Conservation (phyloP, 2,113 vertebrate species). For the Leucosticte australis region DNA sequence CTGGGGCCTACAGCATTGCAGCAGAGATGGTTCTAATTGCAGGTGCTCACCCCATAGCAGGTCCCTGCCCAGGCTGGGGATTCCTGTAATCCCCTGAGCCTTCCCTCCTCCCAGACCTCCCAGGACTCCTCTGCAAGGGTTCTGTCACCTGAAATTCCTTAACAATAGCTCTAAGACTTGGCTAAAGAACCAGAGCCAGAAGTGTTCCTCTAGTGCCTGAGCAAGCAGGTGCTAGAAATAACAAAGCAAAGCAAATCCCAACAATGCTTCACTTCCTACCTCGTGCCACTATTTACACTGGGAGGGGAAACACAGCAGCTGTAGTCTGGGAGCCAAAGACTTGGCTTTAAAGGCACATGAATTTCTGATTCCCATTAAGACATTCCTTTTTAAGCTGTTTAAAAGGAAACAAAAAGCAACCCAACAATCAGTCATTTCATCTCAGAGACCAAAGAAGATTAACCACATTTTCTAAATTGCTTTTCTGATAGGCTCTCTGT, state of each 20-base stretch:
- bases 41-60: not conserved
- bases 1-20: rapidly evolving
- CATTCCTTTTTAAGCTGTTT: constrained; percentile 12
- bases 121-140: not conserved
- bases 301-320: not conserved
- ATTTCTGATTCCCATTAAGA: constrained; percentile 8
- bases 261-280: constrained; percentile 33
- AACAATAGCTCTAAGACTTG: not conserved
- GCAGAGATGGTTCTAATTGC: not conserved
- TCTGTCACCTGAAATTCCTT: not conserved
- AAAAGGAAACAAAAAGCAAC: constrained; percentile 28
- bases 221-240: constrained; percentile 10
- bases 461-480: not conserved
- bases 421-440: constrained; percentile 10
- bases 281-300: not conserved
- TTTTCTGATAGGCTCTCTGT: not conserved
- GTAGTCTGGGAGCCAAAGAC: not conserved
- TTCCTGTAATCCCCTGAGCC: rapidly evolving
- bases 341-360: constrained; percentile 31
- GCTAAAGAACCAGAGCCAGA: not conserved
- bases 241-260: constrained; percentile 31
- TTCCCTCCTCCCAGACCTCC: not conserved
- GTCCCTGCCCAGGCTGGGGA: not conserved
- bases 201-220: not conserved
- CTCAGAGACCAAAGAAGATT: constrained; percentile 32